Conservation (phyloP, 2,797 vertebrate species). For the Sebastes taczanowskii region DNA sequence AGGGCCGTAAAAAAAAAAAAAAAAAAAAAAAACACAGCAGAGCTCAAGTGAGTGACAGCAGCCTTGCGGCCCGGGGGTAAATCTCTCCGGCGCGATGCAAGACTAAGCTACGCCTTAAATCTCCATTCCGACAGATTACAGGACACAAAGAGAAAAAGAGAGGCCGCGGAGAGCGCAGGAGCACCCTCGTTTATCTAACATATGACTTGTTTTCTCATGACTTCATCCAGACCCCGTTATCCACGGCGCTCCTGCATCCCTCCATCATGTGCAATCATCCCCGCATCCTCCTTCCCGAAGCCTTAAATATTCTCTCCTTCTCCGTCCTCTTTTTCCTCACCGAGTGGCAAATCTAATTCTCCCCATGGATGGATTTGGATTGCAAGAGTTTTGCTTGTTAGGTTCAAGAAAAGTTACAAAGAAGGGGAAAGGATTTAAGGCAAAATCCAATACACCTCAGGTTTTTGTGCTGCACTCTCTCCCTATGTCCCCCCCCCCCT, state of each 20-base stretch:
- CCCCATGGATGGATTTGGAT: conserved; percentile 68
- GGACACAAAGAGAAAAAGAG: conserved; percentile 47
- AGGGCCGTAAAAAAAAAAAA: conserved; percentile 41
- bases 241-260: conserved; percentile 21
- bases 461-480: conserved; percentile 8
- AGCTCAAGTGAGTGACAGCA: conserved; percentile 57
- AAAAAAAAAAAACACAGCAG: not conserved
- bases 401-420: conserved; percentile 64
- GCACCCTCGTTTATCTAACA: conserved; percentile 49
- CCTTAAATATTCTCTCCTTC: conserved; percentile 41
- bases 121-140: conserved; percentile 66
- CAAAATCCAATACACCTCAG: conserved; percentile 46
- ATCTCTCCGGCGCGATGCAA: conserved; percentile 60
- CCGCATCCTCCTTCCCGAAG: conserved; percentile 14
- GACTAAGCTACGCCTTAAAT: conserved; percentile 72
- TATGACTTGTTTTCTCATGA: conserved; percentile 51
- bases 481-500: conserved; percentile 4
- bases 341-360: conserved; percentile 68
- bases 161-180: conserved; percentile 7
- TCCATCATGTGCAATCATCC: conserved; percentile 50
- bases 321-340: conserved; percentile 15
- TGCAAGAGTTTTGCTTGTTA: conserved; percentile 68
- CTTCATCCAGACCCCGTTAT: conserved; percentile 42
- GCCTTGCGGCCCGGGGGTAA: conserved; percentile 46
- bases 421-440: conserved; percentile 45